A percentile compares a stretch with the other conserved stretches of the same genome.
phyloP scores from a whole-genome alignment of 2,888 invertebrate species.

The Litoditis marina region DNA sequence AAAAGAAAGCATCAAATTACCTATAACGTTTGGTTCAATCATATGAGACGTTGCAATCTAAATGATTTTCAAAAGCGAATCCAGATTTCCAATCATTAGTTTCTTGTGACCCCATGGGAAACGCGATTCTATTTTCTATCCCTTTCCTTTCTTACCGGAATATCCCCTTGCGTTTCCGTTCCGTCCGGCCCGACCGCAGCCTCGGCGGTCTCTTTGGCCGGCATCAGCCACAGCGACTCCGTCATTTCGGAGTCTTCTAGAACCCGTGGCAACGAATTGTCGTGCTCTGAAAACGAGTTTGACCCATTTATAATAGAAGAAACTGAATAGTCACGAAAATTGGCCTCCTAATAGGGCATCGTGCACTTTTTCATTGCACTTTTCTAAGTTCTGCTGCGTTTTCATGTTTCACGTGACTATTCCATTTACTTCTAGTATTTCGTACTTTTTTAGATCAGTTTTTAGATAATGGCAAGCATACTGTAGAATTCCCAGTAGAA shows the following conservation, averaged over 20 bases:
- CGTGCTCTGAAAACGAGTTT: neutral
- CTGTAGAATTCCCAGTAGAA: too few species aligned
- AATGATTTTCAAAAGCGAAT: too few species aligned
- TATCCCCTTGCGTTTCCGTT: slow-evolving; percentile 6
- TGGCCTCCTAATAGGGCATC: too few species aligned
- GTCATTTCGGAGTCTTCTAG: slow-evolving; percentile 22
- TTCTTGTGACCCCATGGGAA: neutral
- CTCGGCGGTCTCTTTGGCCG: slow-evolving; percentile 18
- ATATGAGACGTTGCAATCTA: too few species aligned
- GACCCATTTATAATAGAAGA: too few species aligned
- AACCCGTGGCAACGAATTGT: slow-evolving; percentile 19
- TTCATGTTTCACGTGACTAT: too few species aligned
- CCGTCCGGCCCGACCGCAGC: slow-evolving; percentile 22
- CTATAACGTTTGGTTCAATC: too few species aligned
- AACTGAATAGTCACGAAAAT: too few species aligned
- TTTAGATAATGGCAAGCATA: neutral
- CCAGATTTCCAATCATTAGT: neutral
- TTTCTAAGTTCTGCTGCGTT: too few species aligned
- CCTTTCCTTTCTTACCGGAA: neutral
- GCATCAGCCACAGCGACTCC: slow-evolving; percentile 25
- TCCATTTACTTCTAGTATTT: too few species aligned
- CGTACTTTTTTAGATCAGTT: too few species aligned
- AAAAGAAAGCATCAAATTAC: neutral
- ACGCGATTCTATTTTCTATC: neutral
- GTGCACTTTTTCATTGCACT: too few species aligned